phyloP scores from a whole-genome alignment of 2,113 vertebrate species.

The Spea bombifrons region DNA sequence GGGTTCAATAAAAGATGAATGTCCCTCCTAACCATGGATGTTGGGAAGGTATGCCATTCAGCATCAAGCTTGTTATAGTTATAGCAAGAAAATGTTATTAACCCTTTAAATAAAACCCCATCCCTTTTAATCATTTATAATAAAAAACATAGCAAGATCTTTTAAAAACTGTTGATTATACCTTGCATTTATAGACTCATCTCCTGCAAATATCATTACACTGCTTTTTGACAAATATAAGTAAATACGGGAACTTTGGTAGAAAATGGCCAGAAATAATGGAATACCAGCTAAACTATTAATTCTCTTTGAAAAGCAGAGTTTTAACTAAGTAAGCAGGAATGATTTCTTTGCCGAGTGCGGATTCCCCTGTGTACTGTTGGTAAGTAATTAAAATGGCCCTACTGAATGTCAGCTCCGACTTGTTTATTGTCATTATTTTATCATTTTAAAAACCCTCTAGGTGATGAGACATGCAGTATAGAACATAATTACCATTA shows the following conservation, averaged over 20 bases:
- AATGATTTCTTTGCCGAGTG: slow-evolving; percentile 72
- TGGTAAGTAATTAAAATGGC: slow-evolving; percentile 85
- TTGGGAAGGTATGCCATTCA: too few species aligned
- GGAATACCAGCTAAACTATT: slow-evolving; percentile 64
- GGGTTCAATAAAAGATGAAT: too few species aligned
- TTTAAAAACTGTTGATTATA: too few species aligned
- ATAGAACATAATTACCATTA: slow-evolving; percentile 89
- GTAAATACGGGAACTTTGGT: slow-evolving; percentile 55
- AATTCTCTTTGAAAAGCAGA: slow-evolving; percentile 69
- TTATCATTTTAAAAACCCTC: slow-evolving; percentile 91
- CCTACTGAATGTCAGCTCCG: slow-evolving; percentile 81
- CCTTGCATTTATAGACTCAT: too few species aligned
- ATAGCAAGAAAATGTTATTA: too few species aligned
- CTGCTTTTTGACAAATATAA: slow-evolving; percentile 51
- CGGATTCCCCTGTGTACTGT: slow-evolving; percentile 78
- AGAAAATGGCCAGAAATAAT: slow-evolving; percentile 59
- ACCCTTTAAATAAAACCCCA: too few species aligned
- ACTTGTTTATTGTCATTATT: slow-evolving; percentile 92
- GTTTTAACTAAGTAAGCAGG: slow-evolving; percentile 75
- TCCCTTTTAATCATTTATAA: too few species aligned
- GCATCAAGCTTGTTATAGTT: too few species aligned
- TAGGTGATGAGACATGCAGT: slow-evolving; percentile 85
- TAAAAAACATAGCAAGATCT: too few species aligned
- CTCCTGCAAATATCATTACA: slow-evolving; percentile 50
- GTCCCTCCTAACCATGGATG: too few species aligned